Evolutionary conservation across 2,113 vertebrate genomes (phyloP).

Genomic region (Rhineura floridana): DNA sequence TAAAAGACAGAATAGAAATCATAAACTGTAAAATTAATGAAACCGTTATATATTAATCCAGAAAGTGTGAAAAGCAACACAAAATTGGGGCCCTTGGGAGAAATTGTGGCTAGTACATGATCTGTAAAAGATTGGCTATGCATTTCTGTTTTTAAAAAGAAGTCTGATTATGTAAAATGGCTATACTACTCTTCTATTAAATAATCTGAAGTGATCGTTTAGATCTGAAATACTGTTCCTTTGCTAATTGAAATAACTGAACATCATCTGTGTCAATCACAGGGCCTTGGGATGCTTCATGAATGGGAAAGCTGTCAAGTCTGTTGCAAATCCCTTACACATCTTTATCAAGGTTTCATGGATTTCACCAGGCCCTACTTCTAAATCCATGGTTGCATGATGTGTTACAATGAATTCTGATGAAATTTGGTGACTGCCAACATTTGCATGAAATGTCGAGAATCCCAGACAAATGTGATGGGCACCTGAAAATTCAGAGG

Average conservation of each 20-base stretch:
- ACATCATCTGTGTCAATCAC: constrained; percentile 20
- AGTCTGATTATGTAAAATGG: constrained; percentile 11
- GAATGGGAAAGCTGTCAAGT: constrained; percentile 41
- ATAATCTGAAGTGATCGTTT: constrained; percentile 18
- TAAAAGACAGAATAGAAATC: constrained; percentile 16
- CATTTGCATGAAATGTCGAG: not conserved
- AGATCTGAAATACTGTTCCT: not conserved
- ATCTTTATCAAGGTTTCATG: constrained; percentile 5
- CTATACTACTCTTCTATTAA: constrained; percentile 1
- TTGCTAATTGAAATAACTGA: constrained; percentile 9
- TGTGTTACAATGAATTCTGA: constrained; percentile 1
- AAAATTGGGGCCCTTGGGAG: not conserved
- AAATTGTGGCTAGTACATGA: constrained; percentile 5
- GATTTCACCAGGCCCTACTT: constrained; percentile 30
- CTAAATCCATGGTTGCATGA: not conserved
- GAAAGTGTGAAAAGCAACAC: constrained; percentile 25
- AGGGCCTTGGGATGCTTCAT: not conserved
- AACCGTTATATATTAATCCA: constrained; percentile 13
- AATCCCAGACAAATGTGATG: not conserved
- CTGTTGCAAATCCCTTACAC: constrained; percentile 17
- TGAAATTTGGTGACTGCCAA: not conserved
- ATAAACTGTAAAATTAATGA: constrained; percentile 39
- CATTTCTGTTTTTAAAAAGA: constrained; percentile 12
- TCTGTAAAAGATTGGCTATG: constrained; percentile 24
- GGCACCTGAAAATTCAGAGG: not conserved